Evolutionary conservation across 2,888 invertebrate genomes (phyloP).

Genomic region (Polymixis lichenea): DNA sequence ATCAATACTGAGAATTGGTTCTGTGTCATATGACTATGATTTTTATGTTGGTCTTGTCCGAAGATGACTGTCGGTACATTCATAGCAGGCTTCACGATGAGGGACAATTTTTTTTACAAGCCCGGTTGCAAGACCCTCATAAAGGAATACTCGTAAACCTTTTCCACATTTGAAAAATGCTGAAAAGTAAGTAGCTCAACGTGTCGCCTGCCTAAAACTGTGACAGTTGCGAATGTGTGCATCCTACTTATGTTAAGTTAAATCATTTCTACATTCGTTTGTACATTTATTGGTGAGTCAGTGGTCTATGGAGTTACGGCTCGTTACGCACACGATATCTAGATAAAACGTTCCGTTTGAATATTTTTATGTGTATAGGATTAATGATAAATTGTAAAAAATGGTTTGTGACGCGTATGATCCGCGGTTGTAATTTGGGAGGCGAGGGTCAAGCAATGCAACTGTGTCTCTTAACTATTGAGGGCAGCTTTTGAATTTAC

Average conservation of each 20-base stretch:
- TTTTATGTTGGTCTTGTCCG: conserved; percentile 54
- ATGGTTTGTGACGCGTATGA: conserved; percentile 75
- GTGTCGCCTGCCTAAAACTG: conserved; percentile 22
- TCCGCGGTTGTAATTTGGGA: conserved; percentile 66
- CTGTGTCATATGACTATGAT: conserved; percentile 64
- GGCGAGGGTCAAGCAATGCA: conserved; percentile 59
- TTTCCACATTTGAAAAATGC: conserved; percentile 3
- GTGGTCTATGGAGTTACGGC: conserved; percentile 80
- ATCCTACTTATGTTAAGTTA: conserved; percentile 33
- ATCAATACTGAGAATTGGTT: conserved; percentile 60
- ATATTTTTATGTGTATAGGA: conserved; percentile 85
- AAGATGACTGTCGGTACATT: conserved; percentile 56
- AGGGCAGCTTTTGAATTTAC: conserved; percentile 33
- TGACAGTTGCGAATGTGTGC: conserved; percentile 33
- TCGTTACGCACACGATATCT: conserved; percentile 84
- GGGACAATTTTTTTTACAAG: neutral
- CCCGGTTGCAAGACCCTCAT: neutral
- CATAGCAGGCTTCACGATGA: conserved; percentile 42
- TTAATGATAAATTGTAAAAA: conserved; percentile 78
- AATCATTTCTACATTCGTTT: conserved; percentile 71
- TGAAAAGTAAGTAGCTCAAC: conserved; percentile 8
- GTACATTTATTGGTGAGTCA: conserved; percentile 81
- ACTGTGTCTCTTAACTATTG: conserved; percentile 23
- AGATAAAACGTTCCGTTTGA: conserved; percentile 80
- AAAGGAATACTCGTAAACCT: neutral